Conservation (phyloP, 1,140 invertebrate species). For the Mya arenaria region DNA sequence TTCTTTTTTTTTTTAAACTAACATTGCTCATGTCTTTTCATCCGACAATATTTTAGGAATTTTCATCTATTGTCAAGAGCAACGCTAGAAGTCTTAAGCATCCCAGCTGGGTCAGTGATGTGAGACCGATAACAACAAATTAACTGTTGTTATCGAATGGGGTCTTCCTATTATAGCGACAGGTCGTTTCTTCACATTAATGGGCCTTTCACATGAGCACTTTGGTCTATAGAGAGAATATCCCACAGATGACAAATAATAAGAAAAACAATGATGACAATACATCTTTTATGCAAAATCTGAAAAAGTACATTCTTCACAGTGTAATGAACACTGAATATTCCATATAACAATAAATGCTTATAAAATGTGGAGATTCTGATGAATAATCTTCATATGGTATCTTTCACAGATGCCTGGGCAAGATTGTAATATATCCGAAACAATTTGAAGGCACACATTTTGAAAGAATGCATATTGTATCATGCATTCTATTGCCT, state of each 20-base stretch:
- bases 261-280: not conserved
- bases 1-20: no score
- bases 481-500: not conserved
- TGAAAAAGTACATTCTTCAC: slow-evolving; percentile 30
- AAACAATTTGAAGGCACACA: not conserved
- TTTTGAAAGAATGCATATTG: not conserved
- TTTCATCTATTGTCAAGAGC: no score
- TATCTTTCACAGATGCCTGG: slow-evolving; percentile 4
- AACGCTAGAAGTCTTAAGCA: no score
- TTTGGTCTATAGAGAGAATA: not conserved
- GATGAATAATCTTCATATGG: no score
- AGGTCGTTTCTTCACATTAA: not conserved
- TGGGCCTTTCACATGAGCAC: not conserved
- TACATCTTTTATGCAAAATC: not conserved
- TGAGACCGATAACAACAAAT: no score
- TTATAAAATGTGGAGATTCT: no score
- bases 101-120: no score
- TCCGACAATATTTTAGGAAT: no score
- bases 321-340: slow-evolving; percentile 41
- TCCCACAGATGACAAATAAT: no score
- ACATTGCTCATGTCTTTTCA: no score
- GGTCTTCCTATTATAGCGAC: not conserved
- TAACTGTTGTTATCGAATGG: not conserved
- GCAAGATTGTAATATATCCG: not conserved
- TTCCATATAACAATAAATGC: slow-evolving; percentile 10